Evolutionary conservation across 23 tunicate species (phyloP).

Genomic region (Diplosoma virens): DNA sequence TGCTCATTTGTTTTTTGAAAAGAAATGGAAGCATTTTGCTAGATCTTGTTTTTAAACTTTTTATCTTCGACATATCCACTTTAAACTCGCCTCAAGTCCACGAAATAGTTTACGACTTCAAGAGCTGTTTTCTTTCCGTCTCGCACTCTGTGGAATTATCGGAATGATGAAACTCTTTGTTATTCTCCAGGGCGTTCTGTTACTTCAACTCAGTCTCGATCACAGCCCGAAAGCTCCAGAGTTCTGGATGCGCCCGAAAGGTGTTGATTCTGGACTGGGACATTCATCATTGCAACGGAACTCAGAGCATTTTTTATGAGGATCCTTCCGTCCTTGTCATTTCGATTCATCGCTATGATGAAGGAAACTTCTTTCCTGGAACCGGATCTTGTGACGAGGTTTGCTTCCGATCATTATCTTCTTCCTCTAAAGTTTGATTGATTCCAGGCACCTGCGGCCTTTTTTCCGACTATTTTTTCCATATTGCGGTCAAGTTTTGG

Average conservation of each 20-base stretch:
- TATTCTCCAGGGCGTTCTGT: conserved; percentile 51
- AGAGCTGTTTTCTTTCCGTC: no score
- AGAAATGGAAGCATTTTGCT: no score
- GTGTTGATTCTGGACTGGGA: conserved; percentile 83
- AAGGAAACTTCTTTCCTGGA: conserved; percentile 78
- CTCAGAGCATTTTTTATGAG: conserved; percentile 89
- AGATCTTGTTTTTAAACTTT: no score
- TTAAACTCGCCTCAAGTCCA: no score
- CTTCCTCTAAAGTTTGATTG: not conserved
- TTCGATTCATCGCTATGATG: conserved; percentile 81
- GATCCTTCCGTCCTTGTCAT: conserved; percentile 67
- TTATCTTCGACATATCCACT: no score
- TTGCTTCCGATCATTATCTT: not conserved
- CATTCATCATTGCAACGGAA: conserved; percentile 87
- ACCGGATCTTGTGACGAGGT: conserved; percentile 85
- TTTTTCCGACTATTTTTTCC: not conserved
- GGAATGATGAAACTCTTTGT: no score
- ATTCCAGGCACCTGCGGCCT: not conserved
- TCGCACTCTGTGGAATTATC: no score
- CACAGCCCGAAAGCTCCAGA: conserved; percentile 56
- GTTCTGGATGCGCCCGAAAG: not conserved
- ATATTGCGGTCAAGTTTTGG: not conserved
- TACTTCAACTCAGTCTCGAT: conserved; percentile 85
- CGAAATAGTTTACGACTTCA: no score
- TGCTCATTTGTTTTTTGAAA: no score